Percentiles rank a stretch among this genome's conserved stretches.
These are phyloP conservation scores for Tupaia tana DNA, from an alignment of 2,113 vertebrate genomes.

Conservation along the genomic window DNA sequence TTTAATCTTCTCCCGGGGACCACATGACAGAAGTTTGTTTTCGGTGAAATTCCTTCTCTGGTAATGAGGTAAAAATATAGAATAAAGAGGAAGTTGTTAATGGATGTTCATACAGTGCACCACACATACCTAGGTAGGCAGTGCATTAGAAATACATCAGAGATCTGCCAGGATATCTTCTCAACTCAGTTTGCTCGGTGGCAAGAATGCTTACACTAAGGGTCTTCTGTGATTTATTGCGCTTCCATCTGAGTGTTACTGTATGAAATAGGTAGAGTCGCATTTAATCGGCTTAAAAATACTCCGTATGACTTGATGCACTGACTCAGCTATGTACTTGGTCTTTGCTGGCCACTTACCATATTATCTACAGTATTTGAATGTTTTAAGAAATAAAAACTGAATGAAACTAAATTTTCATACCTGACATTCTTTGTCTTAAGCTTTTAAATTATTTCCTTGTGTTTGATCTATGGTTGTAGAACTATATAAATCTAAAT, in stretches of 20 bases:
- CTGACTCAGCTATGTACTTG: background rate
- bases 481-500: background rate
- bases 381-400: background rate
- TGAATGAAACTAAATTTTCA: background rate
- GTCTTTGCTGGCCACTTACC: background rate
- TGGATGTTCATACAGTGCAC: background rate
- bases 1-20: background rate
- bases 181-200: conserved; percentile 45
- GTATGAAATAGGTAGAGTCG: conserved; percentile 29
- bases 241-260: background rate
- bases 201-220: conserved; percentile 20
- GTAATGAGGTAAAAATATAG: background rate
- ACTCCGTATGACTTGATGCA: background rate
- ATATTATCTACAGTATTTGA: background rate
- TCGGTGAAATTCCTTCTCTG: background rate
- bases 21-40: background rate
- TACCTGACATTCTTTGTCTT: background rate
- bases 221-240: conserved; percentile 16
- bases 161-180: conserved; percentile 5
- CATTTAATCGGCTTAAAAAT: conserved; percentile 19
- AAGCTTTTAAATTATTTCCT: background rate
- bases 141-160: conserved; percentile 45
- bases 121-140: background rate
- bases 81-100: background rate
- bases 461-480: background rate